phyloP scores from a whole-genome alignment of 2,113 vertebrate genomes.

The Anarhynchus alexandrinus region DNA sequence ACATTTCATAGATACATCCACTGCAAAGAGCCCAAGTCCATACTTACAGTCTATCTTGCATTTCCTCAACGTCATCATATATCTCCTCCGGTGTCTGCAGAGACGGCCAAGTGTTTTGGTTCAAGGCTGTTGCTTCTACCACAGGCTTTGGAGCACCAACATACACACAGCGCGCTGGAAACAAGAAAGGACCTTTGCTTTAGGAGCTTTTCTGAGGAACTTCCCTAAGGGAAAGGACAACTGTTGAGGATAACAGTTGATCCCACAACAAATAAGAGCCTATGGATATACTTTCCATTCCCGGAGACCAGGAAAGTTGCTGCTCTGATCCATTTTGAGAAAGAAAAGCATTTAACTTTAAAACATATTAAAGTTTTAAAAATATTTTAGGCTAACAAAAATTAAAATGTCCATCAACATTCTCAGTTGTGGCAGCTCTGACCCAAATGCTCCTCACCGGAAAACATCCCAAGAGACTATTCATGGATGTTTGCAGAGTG shows the following conservation, averaged over 20 bases:
- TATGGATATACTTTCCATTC: neutral
- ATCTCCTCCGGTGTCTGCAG: conserved; percentile 31
- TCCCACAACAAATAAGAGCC: neutral
- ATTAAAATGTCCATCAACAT: neutral
- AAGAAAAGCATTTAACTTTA: neutral
- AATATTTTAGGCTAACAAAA: neutral
- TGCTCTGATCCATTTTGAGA: neutral
- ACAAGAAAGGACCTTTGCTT: neutral
- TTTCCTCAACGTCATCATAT: conserved; percentile 58
- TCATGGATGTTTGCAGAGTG: neutral
- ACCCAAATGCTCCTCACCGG: neutral
- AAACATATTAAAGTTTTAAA: neutral
- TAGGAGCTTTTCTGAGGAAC: neutral
- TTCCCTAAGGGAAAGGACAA: neutral
- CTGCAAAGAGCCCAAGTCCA: neutral
- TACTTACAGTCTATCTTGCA: conserved; percentile 53
- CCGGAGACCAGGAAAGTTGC: neutral
- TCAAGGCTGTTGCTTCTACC: conserved; percentile 68
- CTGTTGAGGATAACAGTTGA: neutral
- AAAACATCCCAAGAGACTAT: neutral
- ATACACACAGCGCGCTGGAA: conserved; percentile 71
- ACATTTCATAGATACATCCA: neutral
- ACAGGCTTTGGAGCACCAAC: conserved; percentile 65
- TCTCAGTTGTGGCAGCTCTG: neutral
- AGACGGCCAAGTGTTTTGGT: conserved; percentile 20